A percentile compares a stretch with the other conserved stretches of the same genome.
These are phyloP conservation scores for Neofelis nebulosa DNA, from an alignment of 2,113 vertebrate species.

Conservation along the genomic window DNA sequence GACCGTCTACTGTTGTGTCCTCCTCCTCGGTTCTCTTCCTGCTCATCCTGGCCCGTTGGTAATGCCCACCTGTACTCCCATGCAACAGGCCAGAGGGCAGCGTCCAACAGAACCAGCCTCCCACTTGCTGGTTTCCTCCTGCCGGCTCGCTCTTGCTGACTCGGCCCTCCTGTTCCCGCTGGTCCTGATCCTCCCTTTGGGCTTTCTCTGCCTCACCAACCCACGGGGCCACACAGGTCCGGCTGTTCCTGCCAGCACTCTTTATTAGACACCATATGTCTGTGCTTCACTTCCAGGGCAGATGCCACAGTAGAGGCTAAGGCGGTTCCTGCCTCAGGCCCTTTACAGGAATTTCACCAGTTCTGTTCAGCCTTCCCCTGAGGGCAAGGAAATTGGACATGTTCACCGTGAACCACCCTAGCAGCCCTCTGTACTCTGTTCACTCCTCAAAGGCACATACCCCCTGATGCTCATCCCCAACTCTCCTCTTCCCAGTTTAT, in stretches of 20 bases:
- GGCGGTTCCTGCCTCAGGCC: neutral
- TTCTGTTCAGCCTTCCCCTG: neutral
- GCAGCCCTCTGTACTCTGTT: neutral
- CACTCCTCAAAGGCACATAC: neutral
- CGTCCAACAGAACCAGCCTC: neutral
- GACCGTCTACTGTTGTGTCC: fast-evolving
- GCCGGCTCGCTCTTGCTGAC: neutral
- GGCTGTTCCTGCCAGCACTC: no score
- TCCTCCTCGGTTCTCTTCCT: neutral
- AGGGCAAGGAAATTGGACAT: neutral
- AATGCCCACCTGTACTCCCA: fast-evolving
- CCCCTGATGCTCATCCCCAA: fast-evolving
- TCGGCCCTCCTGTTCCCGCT: fast-evolving
- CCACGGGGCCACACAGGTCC: no score
- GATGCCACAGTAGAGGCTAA: neutral
- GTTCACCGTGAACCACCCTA: neutral
- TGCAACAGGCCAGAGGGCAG: neutral
- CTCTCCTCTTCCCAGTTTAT: neutral
- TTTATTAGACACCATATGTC: fast-evolving
- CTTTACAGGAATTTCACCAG: neutral
- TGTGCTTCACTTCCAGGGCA: neutral
- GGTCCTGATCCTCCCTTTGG: neutral
- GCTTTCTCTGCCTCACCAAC: neutral
- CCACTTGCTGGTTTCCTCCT: neutral
- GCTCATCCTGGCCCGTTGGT: neutral